phyloP scores from a whole-genome alignment of 2,888 invertebrate species.

The Rapana venosa region DNA sequence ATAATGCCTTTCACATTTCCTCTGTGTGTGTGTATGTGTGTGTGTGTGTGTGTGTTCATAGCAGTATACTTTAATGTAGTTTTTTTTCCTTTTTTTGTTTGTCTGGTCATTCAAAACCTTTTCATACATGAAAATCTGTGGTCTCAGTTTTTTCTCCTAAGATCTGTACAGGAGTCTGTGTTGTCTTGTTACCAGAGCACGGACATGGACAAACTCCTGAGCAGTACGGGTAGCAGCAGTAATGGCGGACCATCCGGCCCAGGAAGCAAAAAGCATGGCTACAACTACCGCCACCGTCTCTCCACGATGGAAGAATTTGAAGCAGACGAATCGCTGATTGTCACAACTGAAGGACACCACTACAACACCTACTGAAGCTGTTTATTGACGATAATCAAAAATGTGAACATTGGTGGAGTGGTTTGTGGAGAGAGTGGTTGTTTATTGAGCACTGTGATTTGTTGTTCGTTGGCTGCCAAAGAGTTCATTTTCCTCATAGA shows the following conservation, averaged over 20 bases:
- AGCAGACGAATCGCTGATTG: slow-evolving; percentile 43
- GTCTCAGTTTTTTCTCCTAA: too few species aligned
- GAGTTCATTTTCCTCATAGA: too few species aligned
- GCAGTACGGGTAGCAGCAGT: slow-evolving; percentile 23
- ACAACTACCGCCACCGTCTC: slow-evolving; percentile 45
- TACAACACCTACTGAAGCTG: slow-evolving; percentile 15
- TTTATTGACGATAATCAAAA: too few species aligned
- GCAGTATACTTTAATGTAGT: too few species aligned
- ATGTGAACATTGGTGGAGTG: too few species aligned
- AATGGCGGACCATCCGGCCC: slow-evolving; percentile 31
- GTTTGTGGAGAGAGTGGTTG: too few species aligned
- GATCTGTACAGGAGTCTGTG: not conserved
- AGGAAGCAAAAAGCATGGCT: slow-evolving; percentile 43
- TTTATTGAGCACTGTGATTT: too few species aligned
- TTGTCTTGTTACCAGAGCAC: slow-evolving; percentile 18
- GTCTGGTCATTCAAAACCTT: too few species aligned
- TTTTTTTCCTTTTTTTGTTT: too few species aligned
- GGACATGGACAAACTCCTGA: slow-evolving; percentile 31
- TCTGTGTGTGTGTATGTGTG: not conserved
- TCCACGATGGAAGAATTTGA: slow-evolving; percentile 53
- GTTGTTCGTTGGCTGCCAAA: too few species aligned
- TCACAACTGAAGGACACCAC: slow-evolving; percentile 14
- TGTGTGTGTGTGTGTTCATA: not conserved
- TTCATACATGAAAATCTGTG: too few species aligned
- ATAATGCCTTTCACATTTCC: not conserved